Base-by-base conservation (phyloP, 2,888 invertebrate genomes). In the Cosmopolites sordidus region DNA sequence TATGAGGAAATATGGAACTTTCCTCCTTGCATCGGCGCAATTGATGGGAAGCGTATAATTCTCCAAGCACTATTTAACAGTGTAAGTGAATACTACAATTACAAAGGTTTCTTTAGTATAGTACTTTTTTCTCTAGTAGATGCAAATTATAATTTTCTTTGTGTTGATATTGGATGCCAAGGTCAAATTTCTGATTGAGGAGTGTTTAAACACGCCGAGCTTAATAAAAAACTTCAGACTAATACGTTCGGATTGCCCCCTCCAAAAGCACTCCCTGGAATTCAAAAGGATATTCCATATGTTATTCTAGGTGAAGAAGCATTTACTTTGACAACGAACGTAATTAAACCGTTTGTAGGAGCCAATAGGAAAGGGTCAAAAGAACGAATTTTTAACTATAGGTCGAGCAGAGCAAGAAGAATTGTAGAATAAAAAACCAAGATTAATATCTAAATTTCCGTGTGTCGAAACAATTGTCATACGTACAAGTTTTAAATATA, bases 101-200 rank as follows among this genome's bases (percentile, higher is more conserved):
- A 71, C 56, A 72, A 71, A 64, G 52, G 33, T 1, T 55, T 55
- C 54, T 66, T 66, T 52, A 70, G 68, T 56, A 64, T 70, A 38
- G 70, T 74, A 2, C 56, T 75, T 40, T 59, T 73, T 44, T 71
- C 67, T 29, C 37, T 71, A 44, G 71, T 67, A 6, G 71, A 74
- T 62, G 69, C 70, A 14, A 60, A 73, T 54, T 73, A 71, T 54
- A 66, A 66, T n/a, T 71, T 71, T 60, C 56, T 64, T 6, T 67
- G 60, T 56, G 66, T 70, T 6, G 66, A 70, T 58, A 59, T 68
- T 41, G 70, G 71, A 8, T 59, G 61, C 18, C 66, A 68, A 58
- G 68, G 71, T 9, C 48, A 64, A 51, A 63, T 67, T 42, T 66
- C 61, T 29, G 70, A 72, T 58, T 65, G 67, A 29, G 69, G 66